phyloP scores from a whole-genome alignment of 1,140 invertebrate species.

The Pseudomyrmex concolor region DNA sequence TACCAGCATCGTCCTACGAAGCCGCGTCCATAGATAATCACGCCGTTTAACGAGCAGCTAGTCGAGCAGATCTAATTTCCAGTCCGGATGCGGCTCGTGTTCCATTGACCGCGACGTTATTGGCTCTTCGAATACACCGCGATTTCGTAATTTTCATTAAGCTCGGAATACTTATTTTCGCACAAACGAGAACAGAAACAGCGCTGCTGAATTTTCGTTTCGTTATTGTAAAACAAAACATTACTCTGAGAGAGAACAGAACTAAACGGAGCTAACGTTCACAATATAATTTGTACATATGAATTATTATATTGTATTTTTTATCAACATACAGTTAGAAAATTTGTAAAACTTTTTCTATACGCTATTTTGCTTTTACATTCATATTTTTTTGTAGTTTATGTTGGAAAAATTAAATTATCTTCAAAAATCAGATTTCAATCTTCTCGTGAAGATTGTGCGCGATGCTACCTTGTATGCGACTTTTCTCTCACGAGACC shows the following conservation, averaged over 20 bases:
- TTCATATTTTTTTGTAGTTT: no score
- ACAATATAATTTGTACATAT: no score
- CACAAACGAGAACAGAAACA: not conserved
- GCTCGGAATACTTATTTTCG: slow-evolving; percentile 3
- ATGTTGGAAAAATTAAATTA: no score
- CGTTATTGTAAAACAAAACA: not conserved
- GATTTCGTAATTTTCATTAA: slow-evolving; percentile 55
- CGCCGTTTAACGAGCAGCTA: slow-evolving; percentile 40
- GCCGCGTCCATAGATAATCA: slow-evolving; percentile 36
- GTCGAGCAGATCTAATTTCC: slow-evolving; percentile 54
- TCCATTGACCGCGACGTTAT: slow-evolving; percentile 59
- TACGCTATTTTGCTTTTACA: no score
- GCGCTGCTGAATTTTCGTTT: not conserved
- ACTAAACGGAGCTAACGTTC: no score
- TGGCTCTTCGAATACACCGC: slow-evolving; percentile 42
- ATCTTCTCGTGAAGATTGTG: not conserved
- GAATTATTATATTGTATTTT: no score
- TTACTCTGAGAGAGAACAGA: not conserved
- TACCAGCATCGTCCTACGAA: slow-evolving; percentile 36
- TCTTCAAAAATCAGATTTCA: no score
- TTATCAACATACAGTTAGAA: no score
- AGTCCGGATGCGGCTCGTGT: slow-evolving; percentile 55
- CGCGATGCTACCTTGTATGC: not conserved
- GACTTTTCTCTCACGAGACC: slow-evolving; percentile 48
- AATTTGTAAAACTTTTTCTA: no score